Conservation (phyloP, 2,797 vertebrate species). For the Semotilus atromaculatus region DNA sequence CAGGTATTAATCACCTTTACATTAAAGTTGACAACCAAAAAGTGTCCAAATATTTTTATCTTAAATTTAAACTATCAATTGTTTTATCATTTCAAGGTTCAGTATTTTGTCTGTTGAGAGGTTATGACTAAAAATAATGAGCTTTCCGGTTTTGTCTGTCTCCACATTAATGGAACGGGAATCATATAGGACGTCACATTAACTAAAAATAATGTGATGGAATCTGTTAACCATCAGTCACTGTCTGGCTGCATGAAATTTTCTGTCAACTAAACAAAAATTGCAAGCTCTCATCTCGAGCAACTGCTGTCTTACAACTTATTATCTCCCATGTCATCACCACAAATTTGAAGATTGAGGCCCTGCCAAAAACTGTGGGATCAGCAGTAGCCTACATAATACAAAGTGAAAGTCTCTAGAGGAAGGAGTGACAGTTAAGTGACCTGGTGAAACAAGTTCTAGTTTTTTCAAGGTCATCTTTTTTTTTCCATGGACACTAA, state of each 20-base stretch:
- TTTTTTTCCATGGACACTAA: neutral
- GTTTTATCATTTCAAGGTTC: neutral
- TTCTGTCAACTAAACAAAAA: constrained; percentile 34
- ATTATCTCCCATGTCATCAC: constrained; percentile 22
- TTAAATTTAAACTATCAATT: neutral
- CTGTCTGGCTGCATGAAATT: constrained; percentile 65
- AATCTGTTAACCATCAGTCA: constrained; percentile 78
- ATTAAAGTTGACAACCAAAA: neutral
- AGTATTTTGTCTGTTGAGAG: neutral
- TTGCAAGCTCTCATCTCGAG: neutral
- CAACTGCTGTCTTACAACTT: neutral
- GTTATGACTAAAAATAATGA: neutral
- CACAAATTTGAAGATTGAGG: constrained; percentile 1
- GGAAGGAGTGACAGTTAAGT: constrained; percentile 17
- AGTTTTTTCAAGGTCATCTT: constrained; percentile 32
- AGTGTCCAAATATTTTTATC: neutral
- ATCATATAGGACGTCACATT: constrained; percentile 52
- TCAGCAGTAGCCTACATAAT: constrained; percentile 39
- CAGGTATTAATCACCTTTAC: neutral
- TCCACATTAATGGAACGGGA: neutral
- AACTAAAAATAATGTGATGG: no score
- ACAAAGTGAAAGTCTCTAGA: neutral
- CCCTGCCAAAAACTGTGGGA: constrained; percentile 9
- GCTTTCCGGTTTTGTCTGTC: neutral
- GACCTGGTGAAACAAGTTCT: constrained; percentile 53